Evolutionary conservation across 2,797 vertebrate genomes (phyloP), one percentile per base, ranked within the genome.

Genomic region (Heterohyrax brucei): DNA sequence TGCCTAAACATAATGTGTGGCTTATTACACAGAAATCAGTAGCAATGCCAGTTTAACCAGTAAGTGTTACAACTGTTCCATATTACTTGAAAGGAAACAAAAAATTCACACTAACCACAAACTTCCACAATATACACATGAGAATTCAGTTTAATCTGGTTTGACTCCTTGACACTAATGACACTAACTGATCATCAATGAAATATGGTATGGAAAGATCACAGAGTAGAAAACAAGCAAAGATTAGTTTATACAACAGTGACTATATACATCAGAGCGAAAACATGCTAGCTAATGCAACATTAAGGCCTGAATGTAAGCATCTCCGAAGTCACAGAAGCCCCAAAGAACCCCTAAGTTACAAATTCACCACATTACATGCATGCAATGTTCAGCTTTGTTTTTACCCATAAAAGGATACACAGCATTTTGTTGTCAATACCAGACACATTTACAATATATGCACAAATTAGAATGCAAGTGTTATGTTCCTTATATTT

Each of bases 391-490:
- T 87, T 97, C 96, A 97, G 80, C 93, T 97, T 82, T 95, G 88
- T 89, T 97, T 97, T 96, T 96, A 94, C 95, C 95, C 95, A 95
- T 93, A 96, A 97, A 96, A 97, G 89, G 95, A 92, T 97, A 97
- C 93, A 91, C 94, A 96, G 95, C 95, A 98, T 96, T 98, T 96
- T 97, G 92, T 82, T 96, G 96, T 97, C 96, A 97, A 96, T 97
- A 97, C 87, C 96, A 96, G 96, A 95, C 95, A 97, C 94, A 97
- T 96, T 96, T 97, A 97, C 96, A 97, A 92, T 97, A 97, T 97
- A 96, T 97, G 96, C 97, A 97, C 97, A 97, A 97, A 95, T 97
- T 91, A 98, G 97, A 97, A 97, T 97, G 95, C 96, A 96, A 95
- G 93, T 96, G 93, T 97, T 97, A 96, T 96, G 83, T 94, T 96